Percentiles rank a stretch among this genome's conserved stretches.
phyloP scores from a whole-genome alignment of 2,797 vertebrate genomes.

The Picus viridis region DNA sequence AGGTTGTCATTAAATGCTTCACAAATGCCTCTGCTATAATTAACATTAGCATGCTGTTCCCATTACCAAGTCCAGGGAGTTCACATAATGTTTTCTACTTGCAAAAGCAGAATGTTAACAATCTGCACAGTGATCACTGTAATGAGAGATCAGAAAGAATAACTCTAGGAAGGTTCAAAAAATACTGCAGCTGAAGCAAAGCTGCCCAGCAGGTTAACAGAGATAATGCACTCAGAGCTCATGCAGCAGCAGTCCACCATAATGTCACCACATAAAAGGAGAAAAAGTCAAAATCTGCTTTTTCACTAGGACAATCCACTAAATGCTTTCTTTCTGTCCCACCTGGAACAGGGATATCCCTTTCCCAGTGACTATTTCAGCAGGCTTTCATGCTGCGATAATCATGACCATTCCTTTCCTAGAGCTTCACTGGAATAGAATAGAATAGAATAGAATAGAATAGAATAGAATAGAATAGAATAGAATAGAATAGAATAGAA shows the following conservation, averaged over 20 bases:
- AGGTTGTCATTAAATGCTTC: slow-evolving; percentile 14
- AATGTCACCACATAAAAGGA: not conserved
- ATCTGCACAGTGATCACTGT: not conserved
- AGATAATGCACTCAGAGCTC: not conserved
- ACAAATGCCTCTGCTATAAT: not conserved
- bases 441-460: too few species aligned
- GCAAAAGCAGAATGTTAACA: not conserved
- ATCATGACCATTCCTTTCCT: not conserved
- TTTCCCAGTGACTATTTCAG: not conserved
- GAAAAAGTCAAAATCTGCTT: not conserved
- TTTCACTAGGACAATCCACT: not conserved
- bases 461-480: too few species aligned
- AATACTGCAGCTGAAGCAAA: not conserved
- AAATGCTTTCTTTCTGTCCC: not conserved
- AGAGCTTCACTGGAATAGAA: not conserved
- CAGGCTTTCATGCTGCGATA: not conserved
- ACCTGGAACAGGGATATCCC: not conserved
- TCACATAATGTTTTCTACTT: not conserved
- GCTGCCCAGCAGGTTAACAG: not conserved
- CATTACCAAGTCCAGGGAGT: not conserved
- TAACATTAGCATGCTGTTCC: slow-evolving; percentile 8
- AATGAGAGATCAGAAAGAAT: not conserved
- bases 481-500: too few species aligned
- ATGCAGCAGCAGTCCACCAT: rapidly evolving
- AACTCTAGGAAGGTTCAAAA: not conserved